These are phyloP conservation scores for Xanthia icteritia DNA, from an alignment of 2,888 invertebrate species.

Conservation along the genomic window DNA sequence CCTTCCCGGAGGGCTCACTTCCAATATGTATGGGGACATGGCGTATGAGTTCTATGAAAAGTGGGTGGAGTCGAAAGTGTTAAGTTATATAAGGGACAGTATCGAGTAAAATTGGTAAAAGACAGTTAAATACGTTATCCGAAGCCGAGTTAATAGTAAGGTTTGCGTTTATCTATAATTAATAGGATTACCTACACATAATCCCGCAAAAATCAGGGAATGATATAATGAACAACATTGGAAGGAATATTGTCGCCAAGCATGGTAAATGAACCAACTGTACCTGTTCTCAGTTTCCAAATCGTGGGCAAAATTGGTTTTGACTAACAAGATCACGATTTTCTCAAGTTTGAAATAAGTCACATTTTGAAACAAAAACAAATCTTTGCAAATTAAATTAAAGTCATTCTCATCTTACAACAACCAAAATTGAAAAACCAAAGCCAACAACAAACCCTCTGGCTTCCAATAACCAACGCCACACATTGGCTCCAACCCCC, in stretches of 20 bases:
- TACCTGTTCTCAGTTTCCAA: background rate
- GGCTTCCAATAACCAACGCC: slow-evolving; percentile 12
- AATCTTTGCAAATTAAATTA: background rate
- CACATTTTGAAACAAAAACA: background rate
- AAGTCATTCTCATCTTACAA: too few species aligned
- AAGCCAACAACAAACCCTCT: background rate
- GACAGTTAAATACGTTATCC: slow-evolving; percentile 5
- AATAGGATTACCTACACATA: slow-evolving; percentile 28
- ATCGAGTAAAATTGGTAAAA: background rate
- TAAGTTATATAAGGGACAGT: background rate
- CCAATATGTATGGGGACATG: too few species aligned
- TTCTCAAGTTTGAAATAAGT: background rate
- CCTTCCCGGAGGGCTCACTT: too few species aligned
- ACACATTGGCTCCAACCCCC: slow-evolving; percentile 21
- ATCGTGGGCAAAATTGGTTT: background rate
- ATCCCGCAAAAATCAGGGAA: background rate
- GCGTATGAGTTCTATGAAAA: too few species aligned
- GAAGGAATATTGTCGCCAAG: background rate
- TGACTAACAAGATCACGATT: background rate
- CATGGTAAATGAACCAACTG: background rate
- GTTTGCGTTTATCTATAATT: too few species aligned
- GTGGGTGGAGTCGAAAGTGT: too few species aligned
- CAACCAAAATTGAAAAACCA: background rate
- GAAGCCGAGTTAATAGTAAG: background rate
- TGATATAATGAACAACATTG: background rate